Base-by-base conservation (phyloP, 2,888 invertebrate species). In the Euplexia lucipara region DNA sequence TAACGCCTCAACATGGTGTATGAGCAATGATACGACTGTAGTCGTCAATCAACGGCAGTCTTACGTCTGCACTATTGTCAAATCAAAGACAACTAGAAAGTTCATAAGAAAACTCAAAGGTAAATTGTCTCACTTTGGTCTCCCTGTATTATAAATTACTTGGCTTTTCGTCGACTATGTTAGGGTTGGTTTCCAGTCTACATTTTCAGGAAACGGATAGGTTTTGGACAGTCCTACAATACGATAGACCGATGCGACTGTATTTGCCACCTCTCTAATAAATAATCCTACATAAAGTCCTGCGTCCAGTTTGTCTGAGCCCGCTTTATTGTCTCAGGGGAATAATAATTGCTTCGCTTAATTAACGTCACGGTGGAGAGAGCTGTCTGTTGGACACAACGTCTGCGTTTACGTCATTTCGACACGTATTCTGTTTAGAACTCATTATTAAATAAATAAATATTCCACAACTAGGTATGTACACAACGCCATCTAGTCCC, bases 371-470 rank as follows among this genome's bases (percentile, higher is more conserved):
- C 83, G 1, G 64, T 47, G 14, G 81, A n/a, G 18, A 60, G 32
- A 58, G 26, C 53, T 48, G 45, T 42, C 42, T 49, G 18, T 44
- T 35, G 42, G 48, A 44, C 42, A 59, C 16, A 37, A 34, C 41
- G 49, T 59, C 26, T 26, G 10, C n/a, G 20, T 47, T 67, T 37
- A 41, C 18, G 18, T 52, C 0, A 30, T 30, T 32, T 32, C 35
- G 26, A 10, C 34, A 49, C 32, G 16, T 26, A 85, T 63, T n/a
- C 87, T 87, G 69, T 88, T 88, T 7, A n/a, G n/a, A n/a, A n/a
- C n/a, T n/a, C n/a, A n/a, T n/a, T n/a, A n/a, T n/a, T n/a, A n/a
- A n/a, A n/a, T n/a, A n/a, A n/a, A n/a, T n/a, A n/a, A n/a, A n/a
- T n/a, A n/a, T n/a, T n/a, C n/a, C n/a, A n/a, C n/a, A n/a, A n/a